phyloP scores from a whole-genome alignment of 2,113 vertebrate genomes.

The Shinisaurus crocodilurus region DNA sequence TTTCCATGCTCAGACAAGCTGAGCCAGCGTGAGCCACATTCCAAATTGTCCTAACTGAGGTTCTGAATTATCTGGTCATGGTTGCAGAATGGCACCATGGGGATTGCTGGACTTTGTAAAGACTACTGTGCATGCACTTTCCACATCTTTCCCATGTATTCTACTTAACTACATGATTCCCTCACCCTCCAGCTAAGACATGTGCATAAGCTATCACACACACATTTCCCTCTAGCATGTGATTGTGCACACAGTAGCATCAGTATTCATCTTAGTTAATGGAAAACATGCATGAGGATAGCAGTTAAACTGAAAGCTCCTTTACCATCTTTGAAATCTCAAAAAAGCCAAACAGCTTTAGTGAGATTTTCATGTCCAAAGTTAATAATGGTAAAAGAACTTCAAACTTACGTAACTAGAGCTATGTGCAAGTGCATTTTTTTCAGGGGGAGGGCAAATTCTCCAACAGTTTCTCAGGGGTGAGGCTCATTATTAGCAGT shows the following conservation, averaged over 20 bases:
- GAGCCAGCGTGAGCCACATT: too few species aligned
- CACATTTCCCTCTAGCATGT: neutral
- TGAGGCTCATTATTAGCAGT: too few species aligned
- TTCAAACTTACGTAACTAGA: neutral
- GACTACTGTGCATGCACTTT: neutral
- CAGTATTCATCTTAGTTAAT: neutral
- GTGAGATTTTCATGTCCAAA: neutral
- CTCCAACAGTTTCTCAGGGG: too few species aligned
- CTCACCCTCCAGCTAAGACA: neutral
- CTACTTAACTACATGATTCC: neutral
- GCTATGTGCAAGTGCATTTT: too few species aligned
- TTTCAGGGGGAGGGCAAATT: too few species aligned
- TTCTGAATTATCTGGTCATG: neutral
- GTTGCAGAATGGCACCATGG: neutral
- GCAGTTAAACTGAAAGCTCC: neutral
- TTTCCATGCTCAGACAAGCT: too few species aligned
- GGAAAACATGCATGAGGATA: neutral
- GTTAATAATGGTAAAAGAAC: neutral
- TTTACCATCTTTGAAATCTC: neutral
- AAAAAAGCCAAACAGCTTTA: neutral
- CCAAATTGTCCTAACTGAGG: neutral
- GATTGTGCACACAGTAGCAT: neutral
- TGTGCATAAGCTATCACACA: neutral
- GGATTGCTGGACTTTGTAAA: neutral
- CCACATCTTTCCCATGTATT: neutral